Conservation (phyloP, 1,140 invertebrate genomes). For the Calosoma granatense region DNA sequence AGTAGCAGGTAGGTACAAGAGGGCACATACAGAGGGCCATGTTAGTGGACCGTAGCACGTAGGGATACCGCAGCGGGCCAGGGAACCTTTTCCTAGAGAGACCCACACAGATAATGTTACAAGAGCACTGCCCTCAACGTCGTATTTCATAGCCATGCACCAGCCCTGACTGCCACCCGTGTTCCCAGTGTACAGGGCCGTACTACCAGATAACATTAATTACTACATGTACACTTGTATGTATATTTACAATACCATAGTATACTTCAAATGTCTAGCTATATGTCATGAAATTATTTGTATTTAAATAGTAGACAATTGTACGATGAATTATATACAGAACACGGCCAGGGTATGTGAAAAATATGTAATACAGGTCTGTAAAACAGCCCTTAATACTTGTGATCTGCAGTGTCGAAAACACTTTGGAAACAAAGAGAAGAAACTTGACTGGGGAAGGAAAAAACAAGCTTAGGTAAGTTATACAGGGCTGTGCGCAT, state of each 20-base stretch:
- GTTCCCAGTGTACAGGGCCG: not conserved
- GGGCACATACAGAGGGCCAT: not conserved
- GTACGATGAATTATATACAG: no score
- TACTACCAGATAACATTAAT: not conserved
- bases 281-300: not conserved
- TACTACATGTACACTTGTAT: not conserved
- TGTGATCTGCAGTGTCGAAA: not conserved
- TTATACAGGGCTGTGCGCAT: not conserved
- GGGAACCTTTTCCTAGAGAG: not conserved
- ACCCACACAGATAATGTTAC: conserved; percentile 3
- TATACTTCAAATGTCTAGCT: not conserved
- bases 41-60: not conserved
- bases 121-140: conserved; percentile 1
- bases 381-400: not conserved
- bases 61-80: not conserved
- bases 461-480: not conserved
- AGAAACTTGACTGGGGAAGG: not conserved
- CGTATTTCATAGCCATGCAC: conserved; percentile 1
- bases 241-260: not conserved
- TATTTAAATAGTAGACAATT: no score
- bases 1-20: not conserved
- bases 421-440: not conserved
- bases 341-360: no score
- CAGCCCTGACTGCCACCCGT: not conserved
- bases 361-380: not conserved